These are phyloP conservation scores for Falco punctatus DNA, from an alignment of 2,113 vertebrate species.

Conservation along the genomic window DNA sequence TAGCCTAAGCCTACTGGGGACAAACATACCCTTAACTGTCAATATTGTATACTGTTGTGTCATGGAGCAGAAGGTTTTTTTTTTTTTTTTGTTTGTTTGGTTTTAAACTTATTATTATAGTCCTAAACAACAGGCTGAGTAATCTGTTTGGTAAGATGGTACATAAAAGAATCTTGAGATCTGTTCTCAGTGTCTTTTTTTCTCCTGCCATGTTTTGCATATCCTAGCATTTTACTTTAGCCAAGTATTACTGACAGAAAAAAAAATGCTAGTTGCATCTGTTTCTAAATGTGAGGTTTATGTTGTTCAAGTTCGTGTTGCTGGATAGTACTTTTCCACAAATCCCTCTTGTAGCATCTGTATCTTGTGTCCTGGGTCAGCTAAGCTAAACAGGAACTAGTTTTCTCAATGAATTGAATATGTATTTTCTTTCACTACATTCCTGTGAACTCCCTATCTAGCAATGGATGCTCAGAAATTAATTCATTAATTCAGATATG, in stretches of 20 bases:
- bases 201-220: neutral
- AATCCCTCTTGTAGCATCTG: accelerated
- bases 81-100: neutral
- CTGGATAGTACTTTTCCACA: neutral
- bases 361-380: neutral
- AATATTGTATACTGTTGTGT: neutral
- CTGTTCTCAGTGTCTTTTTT: neutral
- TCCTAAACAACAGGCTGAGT: neutral
- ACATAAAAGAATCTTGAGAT: neutral
- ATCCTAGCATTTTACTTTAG: neutral
- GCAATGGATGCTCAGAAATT: neutral
- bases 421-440: neutral
- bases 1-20: neutral
- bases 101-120: neutral
- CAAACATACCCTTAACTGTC: neutral
- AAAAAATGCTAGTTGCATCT: neutral
- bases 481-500: neutral
- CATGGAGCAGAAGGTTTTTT: neutral
- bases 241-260: neutral
- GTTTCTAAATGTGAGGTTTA: neutral
- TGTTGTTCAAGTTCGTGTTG: neutral
- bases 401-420: neutral
- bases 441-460: neutral
- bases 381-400: neutral
- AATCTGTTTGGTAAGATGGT: neutral